Evolutionary conservation across 1,140 invertebrate species (phyloP).

Genomic region (Hydropsyche tenuis): DNA sequence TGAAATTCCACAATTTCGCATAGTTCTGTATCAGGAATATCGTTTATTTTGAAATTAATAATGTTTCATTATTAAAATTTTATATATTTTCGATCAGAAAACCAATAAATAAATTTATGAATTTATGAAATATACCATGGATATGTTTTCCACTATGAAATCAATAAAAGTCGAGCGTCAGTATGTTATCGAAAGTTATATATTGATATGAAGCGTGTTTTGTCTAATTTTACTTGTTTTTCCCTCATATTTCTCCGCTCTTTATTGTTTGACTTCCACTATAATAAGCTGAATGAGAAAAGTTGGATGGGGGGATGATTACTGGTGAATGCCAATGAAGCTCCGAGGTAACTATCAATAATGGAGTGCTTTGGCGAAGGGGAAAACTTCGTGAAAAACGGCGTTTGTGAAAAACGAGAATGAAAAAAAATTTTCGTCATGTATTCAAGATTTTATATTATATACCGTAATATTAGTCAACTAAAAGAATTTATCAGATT

Average conservation of each 20-base stretch:
- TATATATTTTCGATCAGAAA: no score
- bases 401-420: background rate
- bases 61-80: no score
- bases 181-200: background rate
- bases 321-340: conserved; percentile 22
- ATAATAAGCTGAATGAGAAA: conserved; percentile 26
- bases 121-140: background rate
- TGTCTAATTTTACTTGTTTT: conserved; percentile 25
- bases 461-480: no score
- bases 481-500: no score
- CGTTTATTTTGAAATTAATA: no score
- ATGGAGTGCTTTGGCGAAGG: background rate
- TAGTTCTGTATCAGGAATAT: no score
- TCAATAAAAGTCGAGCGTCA: background rate
- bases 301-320: conserved; percentile 17
- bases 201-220: background rate
- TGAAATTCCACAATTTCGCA: no score
- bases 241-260: conserved; percentile 16
- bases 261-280: conserved; percentile 24
- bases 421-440: background rate
- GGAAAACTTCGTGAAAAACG: conserved; percentile 20
- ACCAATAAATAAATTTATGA: background rate
- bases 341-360: conserved; percentile 13
- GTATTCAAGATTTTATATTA: no score
- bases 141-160: background rate